Percentiles rank a stretch among this genome's conserved stretches.
Evolutionary conservation across 2,888 invertebrate genomes (phyloP).

Genomic region (Brachyptera risi): DNA sequence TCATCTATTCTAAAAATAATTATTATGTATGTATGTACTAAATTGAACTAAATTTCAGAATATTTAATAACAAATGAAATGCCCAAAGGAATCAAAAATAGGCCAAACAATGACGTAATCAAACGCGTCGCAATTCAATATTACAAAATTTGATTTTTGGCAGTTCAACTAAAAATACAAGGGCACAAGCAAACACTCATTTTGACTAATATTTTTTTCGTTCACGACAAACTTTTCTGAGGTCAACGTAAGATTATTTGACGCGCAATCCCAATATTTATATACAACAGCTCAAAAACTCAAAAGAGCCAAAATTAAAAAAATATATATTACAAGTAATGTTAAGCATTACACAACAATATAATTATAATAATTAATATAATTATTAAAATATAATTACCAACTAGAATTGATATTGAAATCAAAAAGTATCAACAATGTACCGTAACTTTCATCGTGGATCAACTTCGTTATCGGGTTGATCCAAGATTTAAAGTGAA

Average conservation of each 20-base stretch:
- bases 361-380: neutral
- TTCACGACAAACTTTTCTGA: neutral
- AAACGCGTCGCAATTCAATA: neutral
- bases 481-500: no score
- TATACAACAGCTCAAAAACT: no score
- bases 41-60: neutral
- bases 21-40: no score
- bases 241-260: no score
- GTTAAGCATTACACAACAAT: neutral
- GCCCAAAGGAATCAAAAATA: neutral
- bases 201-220: neutral
- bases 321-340: neutral
- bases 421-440: no score
- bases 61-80: neutral
- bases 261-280: no score
- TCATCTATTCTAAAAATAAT: no score
- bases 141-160: neutral
- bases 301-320: no score
- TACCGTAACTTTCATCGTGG: no score
- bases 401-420: neutral
- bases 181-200: neutral
- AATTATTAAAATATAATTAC: no score
- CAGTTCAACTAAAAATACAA: neutral
- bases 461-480: no score
- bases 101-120: neutral